A percentile compares a stretch with the other conserved stretches of the same genome.
phyloP scores from a whole-genome alignment of 2,113 vertebrate species.

The Nansenia antarctica region DNA sequence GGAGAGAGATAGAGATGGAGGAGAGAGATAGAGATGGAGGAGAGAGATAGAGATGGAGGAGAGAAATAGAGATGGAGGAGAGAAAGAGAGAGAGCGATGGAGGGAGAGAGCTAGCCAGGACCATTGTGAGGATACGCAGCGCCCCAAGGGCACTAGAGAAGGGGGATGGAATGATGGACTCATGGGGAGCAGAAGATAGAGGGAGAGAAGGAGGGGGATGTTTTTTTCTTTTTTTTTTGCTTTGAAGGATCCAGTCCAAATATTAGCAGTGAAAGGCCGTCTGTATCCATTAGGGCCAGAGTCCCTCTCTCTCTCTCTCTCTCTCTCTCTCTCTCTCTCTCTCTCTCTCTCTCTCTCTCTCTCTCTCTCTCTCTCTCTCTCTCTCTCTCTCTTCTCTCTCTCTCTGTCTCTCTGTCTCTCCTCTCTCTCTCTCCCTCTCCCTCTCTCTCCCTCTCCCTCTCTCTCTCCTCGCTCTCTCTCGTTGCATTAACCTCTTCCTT shows the following conservation, averaged over 20 bases:
- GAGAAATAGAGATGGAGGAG: not conserved
- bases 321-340: conserved; percentile 2
- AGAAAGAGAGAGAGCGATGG: not conserved
- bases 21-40: not conserved
- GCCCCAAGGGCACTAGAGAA: not conserved
- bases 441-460: not conserved
- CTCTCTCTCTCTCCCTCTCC: not conserved
- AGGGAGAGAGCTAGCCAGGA: not conserved
- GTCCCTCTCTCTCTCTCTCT: not conserved
- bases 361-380: not conserved
- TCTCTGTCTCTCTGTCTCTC: too few relatives aligned
- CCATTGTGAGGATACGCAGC: not conserved
- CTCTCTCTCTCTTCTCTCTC: conserved; percentile 2
- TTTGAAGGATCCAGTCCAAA: conserved; percentile 41
- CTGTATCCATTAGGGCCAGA: conserved; percentile 44
- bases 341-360: not conserved
- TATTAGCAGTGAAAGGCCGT: conserved; percentile 56
- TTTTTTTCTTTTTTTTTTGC: too few relatives aligned
- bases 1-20: conserved; percentile 3
- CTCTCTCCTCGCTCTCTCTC: not conserved
- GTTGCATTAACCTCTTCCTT: conserved; percentile 17
- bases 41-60: not conserved
- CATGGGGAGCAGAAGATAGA: not conserved
- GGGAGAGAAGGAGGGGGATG: conserved; percentile 38
- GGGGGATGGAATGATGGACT: not conserved